A percentile compares a stretch with the other conserved stretches of the same genome.
These are phyloP conservation scores for Agrotis segetum DNA, from an alignment of 2,888 invertebrate genomes.

Conservation along the genomic window DNA sequence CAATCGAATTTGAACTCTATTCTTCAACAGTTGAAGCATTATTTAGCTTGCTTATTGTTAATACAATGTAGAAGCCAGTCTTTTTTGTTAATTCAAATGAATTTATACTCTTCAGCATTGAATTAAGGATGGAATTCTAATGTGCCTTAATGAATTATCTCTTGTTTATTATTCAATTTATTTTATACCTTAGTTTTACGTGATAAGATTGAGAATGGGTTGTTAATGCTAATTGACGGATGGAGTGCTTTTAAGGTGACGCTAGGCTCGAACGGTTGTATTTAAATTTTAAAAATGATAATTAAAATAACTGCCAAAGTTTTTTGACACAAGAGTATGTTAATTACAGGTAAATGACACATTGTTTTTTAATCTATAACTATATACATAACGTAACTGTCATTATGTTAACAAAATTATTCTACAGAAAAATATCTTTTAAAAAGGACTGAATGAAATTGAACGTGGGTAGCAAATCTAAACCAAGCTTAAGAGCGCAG, in stretches of 20 bases:
- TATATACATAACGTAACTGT: not conserved
- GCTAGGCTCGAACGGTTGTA: slow-evolving; percentile 70
- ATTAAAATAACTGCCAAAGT: slow-evolving; percentile 69
- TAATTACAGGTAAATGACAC: slow-evolving; percentile 57
- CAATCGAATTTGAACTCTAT: slow-evolving; percentile 72
- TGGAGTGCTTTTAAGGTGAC: slow-evolving; percentile 72
- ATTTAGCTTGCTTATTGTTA: slow-evolving; percentile 68
- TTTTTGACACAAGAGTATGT: slow-evolving; percentile 61
- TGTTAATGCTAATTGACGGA: slow-evolving; percentile 64
- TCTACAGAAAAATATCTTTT: not conserved
- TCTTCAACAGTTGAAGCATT: slow-evolving; percentile 67
- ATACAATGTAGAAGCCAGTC: slow-evolving; percentile 67
- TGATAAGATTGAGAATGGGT: slow-evolving; percentile 65
- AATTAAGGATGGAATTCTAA: slow-evolving; percentile 74
- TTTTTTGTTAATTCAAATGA: slow-evolving; percentile 72
- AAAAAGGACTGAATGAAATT: no score
- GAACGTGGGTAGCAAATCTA: no score
- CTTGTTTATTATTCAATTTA: slow-evolving; percentile 49
- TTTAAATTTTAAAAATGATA: slow-evolving; percentile 69
- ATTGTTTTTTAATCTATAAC: slow-evolving; percentile 36
- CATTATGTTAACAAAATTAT: not conserved
- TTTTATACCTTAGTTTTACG: slow-evolving; percentile 58
- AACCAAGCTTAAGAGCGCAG: no score
- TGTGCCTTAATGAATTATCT: slow-evolving; percentile 69
- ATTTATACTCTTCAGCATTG: slow-evolving; percentile 73